phyloP scores from a whole-genome alignment of 2,888 invertebrate species.

The Leptinotarsa rubiginosa region DNA sequence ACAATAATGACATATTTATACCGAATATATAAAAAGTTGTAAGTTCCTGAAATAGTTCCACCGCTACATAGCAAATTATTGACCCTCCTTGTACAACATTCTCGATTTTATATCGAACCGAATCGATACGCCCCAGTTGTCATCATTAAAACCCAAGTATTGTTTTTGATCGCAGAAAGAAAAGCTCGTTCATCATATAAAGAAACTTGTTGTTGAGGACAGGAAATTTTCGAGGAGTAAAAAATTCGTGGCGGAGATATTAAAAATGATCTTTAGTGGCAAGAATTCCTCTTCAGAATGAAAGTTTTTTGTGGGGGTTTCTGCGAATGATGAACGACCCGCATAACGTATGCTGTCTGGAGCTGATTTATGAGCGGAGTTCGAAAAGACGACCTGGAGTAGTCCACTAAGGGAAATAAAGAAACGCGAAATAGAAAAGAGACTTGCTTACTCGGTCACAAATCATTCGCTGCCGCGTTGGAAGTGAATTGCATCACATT shows the following conservation, averaged over 20 bases:
- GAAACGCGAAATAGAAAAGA: conserved; percentile 66
- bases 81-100: too few relatives aligned
- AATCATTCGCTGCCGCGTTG: conserved; percentile 57
- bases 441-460: conserved; percentile 65
- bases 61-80: too few relatives aligned
- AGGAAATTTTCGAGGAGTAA: conserved; percentile 41
- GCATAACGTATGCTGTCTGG: conserved; percentile 65
- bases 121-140: background rate
- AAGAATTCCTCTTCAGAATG: conserved; percentile 48
- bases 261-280: conserved; percentile 53
- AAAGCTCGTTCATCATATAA: conserved; percentile 15
- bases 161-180: background rate
- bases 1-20: too few relatives aligned
- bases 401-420: conserved; percentile 64
- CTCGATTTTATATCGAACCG: too few relatives aligned
- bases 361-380: conserved; percentile 62
- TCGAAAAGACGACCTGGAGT: conserved; percentile 56
- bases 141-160: conserved; percentile 7
- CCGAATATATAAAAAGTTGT: too few relatives aligned
- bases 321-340: conserved; percentile 60
- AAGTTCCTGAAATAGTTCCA: too few relatives aligned
- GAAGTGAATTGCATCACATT: conserved; percentile 25
- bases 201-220: conserved; percentile 40
- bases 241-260: conserved; percentile 50
- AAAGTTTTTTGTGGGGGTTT: conserved; percentile 53